phyloP scores from a whole-genome alignment of 2,113 vertebrate species.

The Albula glossodonta region DNA sequence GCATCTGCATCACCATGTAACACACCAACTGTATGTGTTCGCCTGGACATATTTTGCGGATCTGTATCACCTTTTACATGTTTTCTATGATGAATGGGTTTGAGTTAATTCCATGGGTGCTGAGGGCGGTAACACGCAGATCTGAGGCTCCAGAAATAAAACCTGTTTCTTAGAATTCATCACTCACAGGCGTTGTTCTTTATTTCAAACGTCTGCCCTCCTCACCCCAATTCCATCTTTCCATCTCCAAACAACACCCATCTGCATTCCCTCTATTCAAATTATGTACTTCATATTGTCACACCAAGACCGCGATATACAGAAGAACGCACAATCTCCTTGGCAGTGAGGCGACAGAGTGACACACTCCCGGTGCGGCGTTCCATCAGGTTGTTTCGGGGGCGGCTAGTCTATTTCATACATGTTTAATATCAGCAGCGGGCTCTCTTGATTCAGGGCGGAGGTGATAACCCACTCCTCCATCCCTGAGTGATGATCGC shows the following conservation, averaged over 20 bases:
- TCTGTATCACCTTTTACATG: neutral
- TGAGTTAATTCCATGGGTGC: neutral
- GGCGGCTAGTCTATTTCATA: constrained; percentile 13
- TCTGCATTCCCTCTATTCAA: neutral
- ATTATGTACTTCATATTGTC: neutral
- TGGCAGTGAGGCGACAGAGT: neutral
- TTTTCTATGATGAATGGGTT: neutral
- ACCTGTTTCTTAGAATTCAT: neutral
- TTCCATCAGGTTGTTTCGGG: neutral
- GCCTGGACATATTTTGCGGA: neutral
- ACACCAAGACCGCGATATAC: neutral
- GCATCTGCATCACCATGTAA: no score
- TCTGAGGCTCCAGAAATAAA: neutral
- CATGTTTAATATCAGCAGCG: constrained; percentile 23
- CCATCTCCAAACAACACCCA: neutral
- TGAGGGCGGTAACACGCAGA: neutral
- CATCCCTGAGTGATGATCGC: constrained; percentile 43
- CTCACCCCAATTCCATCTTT: neutral
- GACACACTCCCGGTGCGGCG: neutral
- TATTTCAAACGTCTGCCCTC: constrained; percentile 3
- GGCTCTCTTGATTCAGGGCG: constrained; percentile 30
- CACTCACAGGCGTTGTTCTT: neutral
- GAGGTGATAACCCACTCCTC: constrained; percentile 36
- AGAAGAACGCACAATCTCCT: neutral
- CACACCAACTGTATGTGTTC: no score